These are phyloP conservation scores for Empidonax alnorum DNA, from an alignment of 2,113 vertebrate genomes.

Conservation along the genomic window DNA sequence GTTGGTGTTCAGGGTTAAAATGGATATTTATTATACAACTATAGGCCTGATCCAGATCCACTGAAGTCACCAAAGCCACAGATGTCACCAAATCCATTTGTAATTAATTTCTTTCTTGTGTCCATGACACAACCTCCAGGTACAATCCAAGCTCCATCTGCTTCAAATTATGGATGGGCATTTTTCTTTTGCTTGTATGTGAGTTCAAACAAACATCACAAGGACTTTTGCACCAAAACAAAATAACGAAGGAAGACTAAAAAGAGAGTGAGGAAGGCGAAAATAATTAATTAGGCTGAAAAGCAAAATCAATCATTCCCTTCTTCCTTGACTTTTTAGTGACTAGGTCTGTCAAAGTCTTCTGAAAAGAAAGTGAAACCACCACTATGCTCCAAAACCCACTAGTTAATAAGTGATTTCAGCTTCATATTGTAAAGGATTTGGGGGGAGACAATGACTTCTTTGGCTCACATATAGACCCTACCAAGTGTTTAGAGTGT, in stretches of 20 bases:
- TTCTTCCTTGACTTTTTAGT: background rate
- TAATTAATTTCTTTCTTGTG: background rate
- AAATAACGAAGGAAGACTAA: background rate
- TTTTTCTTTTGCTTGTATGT: background rate
- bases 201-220: background rate
- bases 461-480: background rate
- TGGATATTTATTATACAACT: fast-evolving
- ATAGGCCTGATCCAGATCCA: background rate
- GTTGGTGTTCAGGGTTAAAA: background rate
- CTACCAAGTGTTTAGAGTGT: background rate
- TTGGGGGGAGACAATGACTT: background rate
- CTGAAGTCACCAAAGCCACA: background rate
- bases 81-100: background rate
- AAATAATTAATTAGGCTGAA: background rate
- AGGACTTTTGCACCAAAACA: background rate
- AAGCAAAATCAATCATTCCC: background rate
- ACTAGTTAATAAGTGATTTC: background rate
- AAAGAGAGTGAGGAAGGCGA: background rate
- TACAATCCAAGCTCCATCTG: background rate
- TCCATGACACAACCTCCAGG: background rate
- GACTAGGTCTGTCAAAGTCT: background rate
- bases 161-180: background rate
- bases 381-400: background rate
- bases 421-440: background rate
- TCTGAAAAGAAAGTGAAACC: constrained; percentile 31